Percentiles rank a stretch among this genome's conserved stretches.
Evolutionary conservation across 2,113 vertebrate species (phyloP).

Genomic region (Dromaius novaehollandiae): DNA sequence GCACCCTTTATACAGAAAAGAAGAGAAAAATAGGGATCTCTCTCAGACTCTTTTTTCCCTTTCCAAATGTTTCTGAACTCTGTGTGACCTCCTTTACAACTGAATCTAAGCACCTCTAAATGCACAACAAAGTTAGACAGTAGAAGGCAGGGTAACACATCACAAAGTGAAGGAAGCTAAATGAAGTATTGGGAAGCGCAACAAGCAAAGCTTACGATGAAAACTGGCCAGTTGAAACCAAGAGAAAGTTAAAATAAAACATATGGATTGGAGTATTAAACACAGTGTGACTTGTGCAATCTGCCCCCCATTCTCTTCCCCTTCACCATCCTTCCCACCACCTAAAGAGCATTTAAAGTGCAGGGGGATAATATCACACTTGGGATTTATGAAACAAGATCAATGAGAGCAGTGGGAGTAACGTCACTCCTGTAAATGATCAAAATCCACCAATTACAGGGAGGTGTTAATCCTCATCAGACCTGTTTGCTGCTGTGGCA

Average conservation of each 20-base stretch:
- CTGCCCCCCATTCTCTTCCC: background rate
- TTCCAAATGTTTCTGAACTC: conserved; percentile 82
- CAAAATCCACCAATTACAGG: conserved; percentile 62
- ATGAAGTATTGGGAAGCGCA: conserved; percentile 43
- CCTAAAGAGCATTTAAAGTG: conserved; percentile 57
- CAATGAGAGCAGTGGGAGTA: conserved; percentile 56
- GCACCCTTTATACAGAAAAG: background rate
- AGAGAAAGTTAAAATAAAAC: conserved; percentile 54
- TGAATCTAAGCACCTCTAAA: conserved; percentile 71
- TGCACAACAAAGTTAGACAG: background rate
- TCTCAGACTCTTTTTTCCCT: conserved; percentile 50
- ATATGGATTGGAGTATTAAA: background rate
- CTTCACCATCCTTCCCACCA: background rate
- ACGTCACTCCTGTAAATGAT: conserved; percentile 64
- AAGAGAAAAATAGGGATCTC: conserved; percentile 27
- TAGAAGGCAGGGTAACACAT: conserved; percentile 23
- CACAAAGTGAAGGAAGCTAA: conserved; percentile 38
- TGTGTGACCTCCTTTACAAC: conserved; percentile 74
- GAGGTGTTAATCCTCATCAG: conserved; percentile 70
- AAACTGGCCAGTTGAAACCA: conserved; percentile 58
- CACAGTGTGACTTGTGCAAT: background rate
- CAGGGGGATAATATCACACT: conserved; percentile 42
- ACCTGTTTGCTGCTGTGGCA: conserved; percentile 29
- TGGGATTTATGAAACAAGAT: conserved; percentile 69
- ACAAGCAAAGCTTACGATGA: conserved; percentile 26